phyloP scores from a whole-genome alignment of 2,888 invertebrate genomes.

The Leucophenga montana region DNA sequence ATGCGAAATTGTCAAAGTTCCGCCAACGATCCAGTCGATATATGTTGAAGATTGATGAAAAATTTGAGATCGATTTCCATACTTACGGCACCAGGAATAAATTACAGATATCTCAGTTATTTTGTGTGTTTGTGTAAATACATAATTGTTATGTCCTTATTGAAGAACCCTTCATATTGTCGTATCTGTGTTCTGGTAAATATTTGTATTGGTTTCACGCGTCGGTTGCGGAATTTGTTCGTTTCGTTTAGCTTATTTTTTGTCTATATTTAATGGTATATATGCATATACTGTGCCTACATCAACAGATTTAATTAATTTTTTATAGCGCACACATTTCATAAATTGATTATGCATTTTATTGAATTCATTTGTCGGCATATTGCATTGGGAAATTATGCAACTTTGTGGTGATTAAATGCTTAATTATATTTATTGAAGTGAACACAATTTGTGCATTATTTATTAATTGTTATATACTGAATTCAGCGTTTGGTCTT shows the following conservation, averaged over 20 bases:
- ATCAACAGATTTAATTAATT: constrained; percentile 15
- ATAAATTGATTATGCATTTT: constrained; percentile 18
- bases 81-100: no score
- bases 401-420: constrained; percentile 14
- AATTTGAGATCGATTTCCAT: no score
- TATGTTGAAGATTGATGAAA: no score
- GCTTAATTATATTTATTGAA: constrained; percentile 13
- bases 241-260: not conserved
- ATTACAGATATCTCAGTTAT: no score
- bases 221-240: not conserved
- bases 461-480: not conserved
- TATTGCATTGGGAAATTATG: not conserved
- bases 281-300: not conserved
- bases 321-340: constrained; percentile 5
- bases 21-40: no score
- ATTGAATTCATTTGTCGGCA: not conserved
- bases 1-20: no score
- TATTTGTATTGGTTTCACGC: constrained; percentile 12
- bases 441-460: not conserved
- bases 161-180: constrained; percentile 10
- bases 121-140: no score
- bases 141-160: no score
- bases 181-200: constrained; percentile 1
- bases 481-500: not conserved
- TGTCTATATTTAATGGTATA: not conserved